Base-by-base conservation (phyloP, 1,140 invertebrate genomes). In the Rhyacophila brunnea region DNA sequence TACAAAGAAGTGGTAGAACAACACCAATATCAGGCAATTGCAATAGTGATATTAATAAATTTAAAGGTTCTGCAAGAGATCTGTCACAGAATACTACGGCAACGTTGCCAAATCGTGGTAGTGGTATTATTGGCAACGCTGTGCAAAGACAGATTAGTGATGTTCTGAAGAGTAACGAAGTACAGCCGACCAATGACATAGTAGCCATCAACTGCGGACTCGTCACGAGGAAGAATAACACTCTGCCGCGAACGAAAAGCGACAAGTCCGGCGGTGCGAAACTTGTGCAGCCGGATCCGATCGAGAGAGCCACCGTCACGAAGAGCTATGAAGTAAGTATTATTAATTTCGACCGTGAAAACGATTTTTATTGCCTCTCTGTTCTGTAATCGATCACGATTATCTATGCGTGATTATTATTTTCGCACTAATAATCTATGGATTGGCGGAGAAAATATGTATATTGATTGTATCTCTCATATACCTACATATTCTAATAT, bases 131-230 rank as follows among this genome's bases (percentile, higher is more conserved):
- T 28, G 23, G 3, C 9, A 28, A 28, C 9, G 70, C 71, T 50
- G 73, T 77, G 51, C 71, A 77, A 64, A 76, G 75, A 66, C 71
- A 74, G 69, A 75, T 75, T 69, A 74, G 74, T 23, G 74, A 76
- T 54, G 72, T 67, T 38, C 60, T 77, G 4, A 70, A 69, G 50
- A 72, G 76, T 50, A 67, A 69, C 42, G 75, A 76, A 50, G 50
- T 76, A 57, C 52, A 74, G 65, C 73, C 75, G 18, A 70, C 74
- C 0, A 75, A 74, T 66, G 77, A 78, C 40, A 70, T 74, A 68
- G 58, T 75, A 53, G 63, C 74, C 14, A 64, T 67, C 5, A 70
- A 71, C 0, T 71, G 71, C 5, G 48, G 74, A 40, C 69, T 70
- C 2, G 73, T 71, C 1, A 70, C 73, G 15, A 56, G 36, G 50